A percentile compares a stretch with the other conserved stretches of the same genome.
Conservation (phyloP, 2,888 invertebrate genomes). For the Idaea dimidiata region DNA sequence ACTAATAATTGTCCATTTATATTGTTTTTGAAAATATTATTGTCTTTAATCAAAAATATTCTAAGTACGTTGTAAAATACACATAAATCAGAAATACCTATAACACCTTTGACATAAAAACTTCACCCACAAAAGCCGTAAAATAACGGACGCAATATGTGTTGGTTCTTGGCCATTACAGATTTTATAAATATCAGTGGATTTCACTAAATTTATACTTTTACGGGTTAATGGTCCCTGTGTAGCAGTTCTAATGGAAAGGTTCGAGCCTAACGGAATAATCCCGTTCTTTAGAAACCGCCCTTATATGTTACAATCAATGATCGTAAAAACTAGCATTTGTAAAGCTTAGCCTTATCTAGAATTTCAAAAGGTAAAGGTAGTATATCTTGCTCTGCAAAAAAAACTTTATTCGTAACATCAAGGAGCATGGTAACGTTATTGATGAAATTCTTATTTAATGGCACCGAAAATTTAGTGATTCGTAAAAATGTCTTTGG, state of each 20-base stretch:
- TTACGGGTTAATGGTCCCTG: slow-evolving; percentile 50
- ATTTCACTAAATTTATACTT: slow-evolving; percentile 48
- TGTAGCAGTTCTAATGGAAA: slow-evolving; percentile 52
- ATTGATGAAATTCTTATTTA: slow-evolving; percentile 8
- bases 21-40: background rate
- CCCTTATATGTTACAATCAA: slow-evolving; percentile 57
- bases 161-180: slow-evolving; percentile 25
- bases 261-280: slow-evolving; percentile 44
- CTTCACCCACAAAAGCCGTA: slow-evolving; percentile 22
- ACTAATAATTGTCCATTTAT: background rate
- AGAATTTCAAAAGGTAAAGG: slow-evolving; percentile 12
- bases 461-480: slow-evolving; percentile 6
- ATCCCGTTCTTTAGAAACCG: slow-evolving; percentile 36
- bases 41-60: slow-evolving; percentile 10
- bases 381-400: background rate
- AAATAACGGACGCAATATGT: slow-evolving; percentile 24
- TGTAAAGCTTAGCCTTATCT: slow-evolving; percentile 32
- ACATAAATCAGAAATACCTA: slow-evolving; percentile 14
- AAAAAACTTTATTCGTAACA: background rate
- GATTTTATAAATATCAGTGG: slow-evolving; percentile 39
- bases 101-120: slow-evolving; percentile 5
- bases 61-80: slow-evolving; percentile 17
- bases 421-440: background rate
- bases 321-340: slow-evolving; percentile 38
- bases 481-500: slow-evolving; percentile 30